Conservation (phyloP, 2,888 invertebrate species). For the Eristalis pertinax region DNA sequence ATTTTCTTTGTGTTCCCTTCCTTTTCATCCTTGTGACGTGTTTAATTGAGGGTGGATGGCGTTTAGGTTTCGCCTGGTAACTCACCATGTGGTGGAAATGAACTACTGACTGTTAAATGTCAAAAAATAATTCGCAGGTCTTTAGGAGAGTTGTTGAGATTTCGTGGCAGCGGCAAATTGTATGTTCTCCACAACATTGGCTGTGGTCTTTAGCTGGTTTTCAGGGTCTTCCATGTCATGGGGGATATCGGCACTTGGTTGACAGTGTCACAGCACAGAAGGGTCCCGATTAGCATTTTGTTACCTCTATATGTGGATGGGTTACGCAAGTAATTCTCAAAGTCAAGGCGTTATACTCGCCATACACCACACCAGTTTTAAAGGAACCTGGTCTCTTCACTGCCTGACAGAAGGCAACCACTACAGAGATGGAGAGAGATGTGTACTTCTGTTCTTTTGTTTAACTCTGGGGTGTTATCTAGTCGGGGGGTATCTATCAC, state of each 20-base stretch:
- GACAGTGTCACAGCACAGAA: neutral
- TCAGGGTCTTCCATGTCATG: neutral
- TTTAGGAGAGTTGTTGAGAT: no score
- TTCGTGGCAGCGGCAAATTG: no score
- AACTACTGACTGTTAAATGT: constrained; percentile 53
- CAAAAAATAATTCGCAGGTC: constrained; percentile 1
- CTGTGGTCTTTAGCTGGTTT: neutral
- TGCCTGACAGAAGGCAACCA: no score
- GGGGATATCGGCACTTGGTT: neutral
- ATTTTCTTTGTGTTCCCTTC: constrained; percentile 2
- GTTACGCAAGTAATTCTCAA: neutral
- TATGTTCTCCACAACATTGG: no score
- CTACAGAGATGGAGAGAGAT: no score
- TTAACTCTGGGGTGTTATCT: no score
- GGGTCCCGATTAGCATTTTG: neutral
- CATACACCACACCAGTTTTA: neutral
- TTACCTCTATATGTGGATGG: neutral
- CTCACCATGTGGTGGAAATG: constrained; percentile 62
- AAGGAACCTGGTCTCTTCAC: no score
- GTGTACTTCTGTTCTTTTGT: no score
- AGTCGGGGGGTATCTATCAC: no score
- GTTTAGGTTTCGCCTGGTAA: neutral
- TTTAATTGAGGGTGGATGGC: constrained; percentile 37
- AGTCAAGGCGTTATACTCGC: neutral
- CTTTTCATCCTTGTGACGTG: constrained; percentile 45